phyloP scores from a whole-genome alignment of 1,140 invertebrate genomes.

The Andricus grossulariae region DNA sequence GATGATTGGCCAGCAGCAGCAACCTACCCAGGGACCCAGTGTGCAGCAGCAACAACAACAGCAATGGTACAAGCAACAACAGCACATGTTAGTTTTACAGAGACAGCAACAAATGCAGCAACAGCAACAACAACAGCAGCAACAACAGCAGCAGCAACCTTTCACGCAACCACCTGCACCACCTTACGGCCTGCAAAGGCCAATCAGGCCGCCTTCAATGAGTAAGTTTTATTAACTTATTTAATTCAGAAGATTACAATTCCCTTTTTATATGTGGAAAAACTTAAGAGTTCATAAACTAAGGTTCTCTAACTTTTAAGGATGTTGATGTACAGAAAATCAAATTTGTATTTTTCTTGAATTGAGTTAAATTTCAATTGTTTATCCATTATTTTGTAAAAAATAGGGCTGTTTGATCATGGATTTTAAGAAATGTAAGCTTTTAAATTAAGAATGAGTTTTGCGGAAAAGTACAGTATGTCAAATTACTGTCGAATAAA shows the following conservation, averaged over 20 bases:
- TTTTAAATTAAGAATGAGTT: too few relatives aligned
- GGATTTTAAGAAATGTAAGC: too few relatives aligned
- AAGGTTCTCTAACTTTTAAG: too few relatives aligned
- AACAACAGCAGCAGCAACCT: constrained; percentile 68
- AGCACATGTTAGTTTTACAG: constrained; percentile 76
- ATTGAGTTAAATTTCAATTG: too few relatives aligned
- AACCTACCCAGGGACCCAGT: constrained; percentile 58
- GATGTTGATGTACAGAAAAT: too few relatives aligned
- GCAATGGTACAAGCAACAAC: constrained; percentile 75
- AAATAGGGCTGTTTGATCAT: too few relatives aligned
- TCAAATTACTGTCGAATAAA: too few relatives aligned
- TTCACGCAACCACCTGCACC: constrained; percentile 73
- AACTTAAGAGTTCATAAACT: too few relatives aligned
- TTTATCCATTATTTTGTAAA: too few relatives aligned
- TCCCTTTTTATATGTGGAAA: too few relatives aligned
- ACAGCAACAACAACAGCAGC: constrained; percentile 70
- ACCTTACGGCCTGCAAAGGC: constrained; percentile 71
- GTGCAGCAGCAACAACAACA: constrained; percentile 70
- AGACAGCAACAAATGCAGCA: constrained; percentile 72
- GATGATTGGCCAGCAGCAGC: constrained; percentile 71
- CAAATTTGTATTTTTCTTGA: too few relatives aligned
- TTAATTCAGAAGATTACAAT: neutral
- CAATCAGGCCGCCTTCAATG: constrained; percentile 69
- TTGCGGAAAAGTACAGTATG: too few relatives aligned
- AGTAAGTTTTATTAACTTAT: constrained; percentile 55